Conservation (phyloP, 2,888 invertebrate genomes). For the Sarcophaga caerulescens region DNA sequence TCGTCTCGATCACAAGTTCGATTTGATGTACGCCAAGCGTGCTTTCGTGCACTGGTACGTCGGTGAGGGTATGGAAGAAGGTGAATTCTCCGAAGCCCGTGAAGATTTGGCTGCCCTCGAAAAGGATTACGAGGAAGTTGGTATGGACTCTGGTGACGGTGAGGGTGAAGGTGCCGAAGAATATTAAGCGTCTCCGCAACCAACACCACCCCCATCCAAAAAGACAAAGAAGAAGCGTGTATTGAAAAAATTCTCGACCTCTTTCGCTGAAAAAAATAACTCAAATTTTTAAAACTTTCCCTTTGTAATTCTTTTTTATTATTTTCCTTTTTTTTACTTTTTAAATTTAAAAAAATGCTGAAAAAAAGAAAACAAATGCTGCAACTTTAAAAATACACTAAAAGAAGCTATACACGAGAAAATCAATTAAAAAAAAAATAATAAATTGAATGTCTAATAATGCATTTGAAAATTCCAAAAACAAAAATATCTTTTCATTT, state of each 20-base stretch:
- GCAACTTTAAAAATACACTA: constrained; percentile 31
- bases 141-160: constrained; percentile 92
- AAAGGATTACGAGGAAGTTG: constrained; percentile 94
- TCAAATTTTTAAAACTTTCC: not conserved
- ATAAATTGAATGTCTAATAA: constrained; percentile 52
- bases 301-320: constrained; percentile 16
- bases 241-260: constrained; percentile 55
- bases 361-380: constrained; percentile 35
- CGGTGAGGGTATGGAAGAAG: constrained; percentile 92
- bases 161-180: constrained; percentile 91
- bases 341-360: constrained; percentile 36
- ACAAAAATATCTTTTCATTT: constrained; percentile 21
- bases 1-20: constrained; percentile 97
- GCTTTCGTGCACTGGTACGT: constrained; percentile 98
- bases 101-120: constrained; percentile 89
- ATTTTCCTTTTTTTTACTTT: constrained; percentile 39
- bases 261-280: constrained; percentile 52
- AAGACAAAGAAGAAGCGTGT: constrained; percentile 45
- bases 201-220: not conserved
- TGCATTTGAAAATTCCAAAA: constrained; percentile 34
- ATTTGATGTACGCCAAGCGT: constrained; percentile 97
- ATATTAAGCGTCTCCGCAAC: constrained; percentile 82
- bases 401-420: constrained; percentile 31
- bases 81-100: constrained; percentile 92
- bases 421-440: constrained; percentile 30